Evolutionary conservation across 2,113 vertebrate species (phyloP).

Genomic region (Myotis lucifugus): DNA sequence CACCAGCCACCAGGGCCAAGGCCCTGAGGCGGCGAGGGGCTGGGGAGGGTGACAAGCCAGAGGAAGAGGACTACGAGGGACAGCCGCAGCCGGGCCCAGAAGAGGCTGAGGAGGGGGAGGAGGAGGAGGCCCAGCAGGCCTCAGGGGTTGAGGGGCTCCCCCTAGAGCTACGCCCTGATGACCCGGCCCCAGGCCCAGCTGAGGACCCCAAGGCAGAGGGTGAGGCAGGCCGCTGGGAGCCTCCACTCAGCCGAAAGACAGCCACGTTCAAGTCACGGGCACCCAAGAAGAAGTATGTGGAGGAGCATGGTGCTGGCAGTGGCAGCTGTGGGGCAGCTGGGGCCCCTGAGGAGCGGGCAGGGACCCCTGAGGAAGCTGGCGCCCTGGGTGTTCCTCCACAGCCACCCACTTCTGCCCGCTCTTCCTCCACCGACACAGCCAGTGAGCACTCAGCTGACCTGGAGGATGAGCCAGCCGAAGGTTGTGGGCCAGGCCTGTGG

Average conservation of each 20-base stretch:
- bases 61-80: constrained; percentile 79
- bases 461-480: constrained; percentile 82
- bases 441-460: constrained; percentile 92
- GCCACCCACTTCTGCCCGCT: constrained; percentile 85
- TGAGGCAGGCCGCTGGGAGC: constrained; percentile 84
- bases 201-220: constrained; percentile 71
- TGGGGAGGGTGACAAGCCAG: constrained; percentile 80
- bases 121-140: constrained; percentile 59
- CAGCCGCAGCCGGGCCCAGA: constrained; percentile 45
- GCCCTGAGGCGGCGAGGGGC: constrained; percentile 84
- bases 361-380: constrained; percentile 64
- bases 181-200: not conserved
- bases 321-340: not conserved
- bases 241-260: constrained; percentile 89
- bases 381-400: constrained; percentile 70
- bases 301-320: constrained; percentile 85
- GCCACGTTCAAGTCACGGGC: constrained; percentile 94
- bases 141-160: not conserved
- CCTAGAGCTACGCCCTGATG: not conserved
- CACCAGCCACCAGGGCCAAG: constrained; percentile 87
- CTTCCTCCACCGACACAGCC: constrained; percentile 92
- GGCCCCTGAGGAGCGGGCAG: constrained; percentile 58
- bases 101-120: constrained; percentile 73
- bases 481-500: constrained; percentile 67
- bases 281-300: constrained; percentile 93